Evolutionary conservation across 1,140 invertebrate species (phyloP), one percentile per base, ranked within the genome.

Genomic region (Pseudoatta argentina): DNA sequence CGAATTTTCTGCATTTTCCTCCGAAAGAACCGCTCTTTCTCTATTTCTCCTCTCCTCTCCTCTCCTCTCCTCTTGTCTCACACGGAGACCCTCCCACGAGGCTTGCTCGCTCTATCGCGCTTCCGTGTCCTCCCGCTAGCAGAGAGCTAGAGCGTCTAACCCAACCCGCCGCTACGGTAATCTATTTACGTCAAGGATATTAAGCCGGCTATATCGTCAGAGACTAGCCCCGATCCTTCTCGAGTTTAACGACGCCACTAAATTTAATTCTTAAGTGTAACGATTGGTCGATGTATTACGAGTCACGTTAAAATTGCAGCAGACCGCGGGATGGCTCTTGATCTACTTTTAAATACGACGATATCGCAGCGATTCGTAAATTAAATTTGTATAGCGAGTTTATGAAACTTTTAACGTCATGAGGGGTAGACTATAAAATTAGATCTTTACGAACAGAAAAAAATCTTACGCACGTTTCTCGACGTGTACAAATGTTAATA

Each of bases 171-270:
- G 71, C 88, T 78, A 75, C 75, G 89, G 75, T 90, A 90, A 90
- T 90, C 89, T 89, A 81, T 90, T 89, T 90, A 87, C 79, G 88
- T 89, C 85, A 85, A 89, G 88, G 89, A 90, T 90, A 89, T 90
- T 78, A 87, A 89, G 88, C 88, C 78, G 81, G 85, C 87, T 89
- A 89, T 63, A 83, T 79, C 77, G 73, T 72, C 73, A 72, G 73
- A 78, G 88, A 89, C 86, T 89, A 89, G 85, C 88, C 76, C 81
- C 77, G 88, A 89, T 89, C 85, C 77, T 67, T 63, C 61, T 83
- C 69, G 86, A 39, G 30, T 73, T 64, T 83, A 86, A 83, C 82
- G 88, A 76, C 73, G 67, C 71, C 61, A 75, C 87, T 89, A 86
- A 86, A 89, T 89, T 89, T 89, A 85, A 89, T 89, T 89, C 86